These are phyloP conservation scores for Mormyrops boulengeri DNA, from an alignment of 2,797 vertebrate genomes.

Conservation along the genomic window DNA sequence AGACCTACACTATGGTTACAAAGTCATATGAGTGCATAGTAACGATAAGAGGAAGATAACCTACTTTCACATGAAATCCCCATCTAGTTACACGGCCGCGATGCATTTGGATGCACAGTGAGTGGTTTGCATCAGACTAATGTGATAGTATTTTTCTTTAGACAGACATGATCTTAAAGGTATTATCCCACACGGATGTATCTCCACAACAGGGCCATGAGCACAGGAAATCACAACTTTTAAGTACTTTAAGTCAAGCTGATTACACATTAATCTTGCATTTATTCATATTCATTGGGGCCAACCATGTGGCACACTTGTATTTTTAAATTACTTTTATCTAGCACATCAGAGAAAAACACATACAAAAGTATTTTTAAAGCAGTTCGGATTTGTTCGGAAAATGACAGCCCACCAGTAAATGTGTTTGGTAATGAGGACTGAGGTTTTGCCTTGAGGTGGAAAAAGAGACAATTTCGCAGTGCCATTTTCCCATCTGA, in stretches of 20 bases:
- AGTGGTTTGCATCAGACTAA: not conserved
- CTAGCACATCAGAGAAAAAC: not conserved
- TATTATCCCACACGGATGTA: not conserved
- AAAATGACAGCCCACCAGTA: not conserved
- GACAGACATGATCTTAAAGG: not conserved
- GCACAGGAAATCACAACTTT: not conserved
- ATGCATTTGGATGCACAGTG: not conserved
- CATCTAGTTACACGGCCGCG: not conserved
- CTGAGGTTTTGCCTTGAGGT: constrained; percentile 2
- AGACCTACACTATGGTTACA: not conserved
- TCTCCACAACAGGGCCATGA: not conserved
- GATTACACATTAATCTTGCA: not conserved
- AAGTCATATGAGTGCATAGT: not conserved
- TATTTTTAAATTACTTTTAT: not conserved
- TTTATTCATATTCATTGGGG: not conserved
- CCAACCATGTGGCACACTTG: not conserved
- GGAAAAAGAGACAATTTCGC: not conserved
- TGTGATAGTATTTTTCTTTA: not conserved
- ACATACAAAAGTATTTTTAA: not conserved
- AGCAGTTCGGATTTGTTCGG: not conserved
- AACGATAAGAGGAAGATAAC: not conserved
- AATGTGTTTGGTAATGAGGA: not conserved
- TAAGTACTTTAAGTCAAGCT: constrained; percentile 7
- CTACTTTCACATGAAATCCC: not conserved
- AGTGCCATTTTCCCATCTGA: not conserved